phyloP scores from a whole-genome alignment of 2,888 invertebrate species.

The Habrosyne pyritoides region DNA sequence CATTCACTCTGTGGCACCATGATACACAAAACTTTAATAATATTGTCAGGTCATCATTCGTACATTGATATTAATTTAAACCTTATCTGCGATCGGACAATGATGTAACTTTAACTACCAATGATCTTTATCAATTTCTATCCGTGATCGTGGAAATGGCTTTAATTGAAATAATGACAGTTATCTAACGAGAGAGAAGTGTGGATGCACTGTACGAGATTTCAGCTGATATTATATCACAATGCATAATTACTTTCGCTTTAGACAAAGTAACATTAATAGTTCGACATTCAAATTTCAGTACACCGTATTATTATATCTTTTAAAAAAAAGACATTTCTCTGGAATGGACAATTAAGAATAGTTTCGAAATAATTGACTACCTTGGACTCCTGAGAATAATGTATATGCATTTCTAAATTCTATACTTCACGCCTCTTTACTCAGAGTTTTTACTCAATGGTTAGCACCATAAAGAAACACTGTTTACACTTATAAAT shows the following conservation, averaged over 20 bases:
- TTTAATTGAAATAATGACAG: slow-evolving; percentile 48
- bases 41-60: not conserved
- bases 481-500: not conserved
- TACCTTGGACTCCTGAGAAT: no score
- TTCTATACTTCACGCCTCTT: not conserved
- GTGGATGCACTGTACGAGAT: slow-evolving; percentile 42
- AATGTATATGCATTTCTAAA: not conserved
- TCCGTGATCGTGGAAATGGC: slow-evolving; percentile 30
- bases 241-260: slow-evolving; percentile 36
- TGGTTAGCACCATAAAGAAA: not conserved
- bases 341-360: no score
- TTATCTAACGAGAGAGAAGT: slow-evolving; percentile 43
- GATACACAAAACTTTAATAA: not conserved
- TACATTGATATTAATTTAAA: not conserved
- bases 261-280: slow-evolving; percentile 28
- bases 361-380: not conserved
- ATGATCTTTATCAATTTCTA: slow-evolving; percentile 36
- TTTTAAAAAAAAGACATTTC: not conserved
- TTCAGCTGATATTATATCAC: slow-evolving; percentile 43
- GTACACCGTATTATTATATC: slow-evolving; percentile 5
- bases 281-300: slow-evolving; percentile 9
- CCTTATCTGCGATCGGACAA: slow-evolving; percentile 18
- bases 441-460: not conserved
- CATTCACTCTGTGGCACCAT: slow-evolving; percentile 20
- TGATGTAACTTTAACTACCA: slow-evolving; percentile 25